Evolutionary conservation across 2,888 invertebrate genomes (phyloP).

Genomic region (Gastracanthus pulcherrimus): DNA sequence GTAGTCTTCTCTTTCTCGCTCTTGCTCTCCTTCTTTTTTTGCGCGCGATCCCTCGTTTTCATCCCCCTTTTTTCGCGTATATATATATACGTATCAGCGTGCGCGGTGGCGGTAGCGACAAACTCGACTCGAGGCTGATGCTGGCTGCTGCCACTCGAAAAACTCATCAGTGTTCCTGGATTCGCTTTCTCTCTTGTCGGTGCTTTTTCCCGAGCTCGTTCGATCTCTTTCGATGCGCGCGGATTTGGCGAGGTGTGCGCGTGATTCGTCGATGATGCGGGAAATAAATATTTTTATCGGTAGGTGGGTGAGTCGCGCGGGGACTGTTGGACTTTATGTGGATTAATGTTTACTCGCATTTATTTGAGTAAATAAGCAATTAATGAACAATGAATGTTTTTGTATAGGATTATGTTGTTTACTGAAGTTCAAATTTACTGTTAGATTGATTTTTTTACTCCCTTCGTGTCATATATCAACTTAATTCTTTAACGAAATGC

Average conservation of each 20-base stretch:
- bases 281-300: not conserved
- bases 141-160: constrained; percentile 66
- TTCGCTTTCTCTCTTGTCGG: constrained; percentile 14
- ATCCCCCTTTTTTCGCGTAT: too few relatives aligned
- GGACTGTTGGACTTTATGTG: too few relatives aligned
- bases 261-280: not conserved
- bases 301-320: too few relatives aligned
- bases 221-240: constrained; percentile 15
- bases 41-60: constrained; percentile 20
- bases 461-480: too few relatives aligned
- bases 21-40: constrained; percentile 4
- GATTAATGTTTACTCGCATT: too few relatives aligned
- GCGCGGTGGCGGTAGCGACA: constrained; percentile 37
- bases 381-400: too few relatives aligned
- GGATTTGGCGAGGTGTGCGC: too few relatives aligned
- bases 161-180: constrained; percentile 69
- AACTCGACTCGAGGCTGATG: constrained; percentile 26
- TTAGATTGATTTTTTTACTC: too few relatives aligned
- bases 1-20: constrained; percentile 1
- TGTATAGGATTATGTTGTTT: too few relatives aligned
- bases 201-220: not conserved
- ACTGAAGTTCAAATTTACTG: too few relatives aligned
- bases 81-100: not conserved
- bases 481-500: too few relatives aligned
- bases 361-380: too few relatives aligned